Evolutionary conservation across 2,113 vertebrate genomes (phyloP), one percentile per base, ranked within the genome.

Genomic region (Chloroceryle aenea): DNA sequence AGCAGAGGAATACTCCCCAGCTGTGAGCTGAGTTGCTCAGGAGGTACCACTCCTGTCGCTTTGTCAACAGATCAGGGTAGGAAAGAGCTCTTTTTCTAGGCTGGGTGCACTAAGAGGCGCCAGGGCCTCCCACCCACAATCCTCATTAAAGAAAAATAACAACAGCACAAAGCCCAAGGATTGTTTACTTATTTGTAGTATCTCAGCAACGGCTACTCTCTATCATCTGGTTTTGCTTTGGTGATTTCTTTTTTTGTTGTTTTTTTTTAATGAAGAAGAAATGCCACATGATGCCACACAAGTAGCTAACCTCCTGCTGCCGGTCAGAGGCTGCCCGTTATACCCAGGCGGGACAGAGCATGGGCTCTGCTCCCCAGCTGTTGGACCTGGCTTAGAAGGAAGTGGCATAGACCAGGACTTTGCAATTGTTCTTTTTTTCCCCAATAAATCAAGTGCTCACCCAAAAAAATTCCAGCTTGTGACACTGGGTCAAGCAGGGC

Each of bases 201-300:
- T 98, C 97, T 97, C 97, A 95, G 96, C 97, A 97, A 97, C 97
- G 61, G 94, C 64, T 87, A 93, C 94, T 97, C 91, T 94, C 90
- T 93, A 93, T 98, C 98, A 98, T 98, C 98, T 98, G 98, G 79
- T 98, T 98, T 95, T 90, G 95, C 96, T 98, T 98, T 98, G 97
- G 96, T 83, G 68, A 96, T 96, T 96, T 93, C 77, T 96, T 91
- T 87, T 98, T 42, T n/a, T 94, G n/a, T n/a, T n/a, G n/a, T 98
- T 97, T 95, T 95, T 72, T 97, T 95, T 89, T 98, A 98, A 95
- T 97, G 92, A 96, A 89, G 81, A 96, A 97, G 90, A 97, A 96
- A 97, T 96, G 97, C 94, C 97, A 96, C 97, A 98, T 96, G 97
- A 94, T 97, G 97, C 97, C 97, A 97, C 89, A 96, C 96, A 97